Conservation (phyloP, 2,888 invertebrate genomes). For the Petrophora chlorosata region DNA sequence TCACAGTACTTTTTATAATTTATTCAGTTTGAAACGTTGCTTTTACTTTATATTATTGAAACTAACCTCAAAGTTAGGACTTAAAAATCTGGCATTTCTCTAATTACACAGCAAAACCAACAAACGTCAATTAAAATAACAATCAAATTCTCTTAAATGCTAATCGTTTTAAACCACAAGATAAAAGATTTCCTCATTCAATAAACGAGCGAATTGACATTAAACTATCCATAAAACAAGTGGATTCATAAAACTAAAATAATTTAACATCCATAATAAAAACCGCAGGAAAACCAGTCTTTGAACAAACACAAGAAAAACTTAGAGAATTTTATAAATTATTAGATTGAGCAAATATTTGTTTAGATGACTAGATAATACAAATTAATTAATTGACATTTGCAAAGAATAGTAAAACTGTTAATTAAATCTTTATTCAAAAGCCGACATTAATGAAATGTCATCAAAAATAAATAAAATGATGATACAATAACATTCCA, state of each 20-base stretch:
- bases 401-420: conserved; percentile 15
- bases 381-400: conserved; percentile 23
- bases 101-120: conserved; percentile 10
- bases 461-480: conserved; percentile 15
- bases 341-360: conserved; percentile 7
- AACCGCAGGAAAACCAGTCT: conserved; percentile 19
- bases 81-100: too few species aligned
- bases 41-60: too few species aligned
- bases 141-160: conserved; percentile 19
- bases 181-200: conserved; percentile 18
- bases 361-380: conserved; percentile 21
- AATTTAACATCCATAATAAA: conserved; percentile 17
- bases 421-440: conserved; percentile 15
- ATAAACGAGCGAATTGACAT: conserved; percentile 13
- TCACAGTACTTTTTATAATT: too few species aligned
- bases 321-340: background rate
- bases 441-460: conserved; percentile 9
- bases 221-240: too few species aligned
- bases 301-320: background rate
- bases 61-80: too few species aligned
- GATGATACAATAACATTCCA: background rate
- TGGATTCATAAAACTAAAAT: conserved; percentile 15
- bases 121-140: conserved; percentile 15
- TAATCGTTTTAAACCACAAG: conserved; percentile 16
- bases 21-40: too few species aligned